These are phyloP conservation scores for Mesembrinibis cayennensis DNA, from an alignment of 2,113 vertebrate species.

Conservation along the genomic window DNA sequence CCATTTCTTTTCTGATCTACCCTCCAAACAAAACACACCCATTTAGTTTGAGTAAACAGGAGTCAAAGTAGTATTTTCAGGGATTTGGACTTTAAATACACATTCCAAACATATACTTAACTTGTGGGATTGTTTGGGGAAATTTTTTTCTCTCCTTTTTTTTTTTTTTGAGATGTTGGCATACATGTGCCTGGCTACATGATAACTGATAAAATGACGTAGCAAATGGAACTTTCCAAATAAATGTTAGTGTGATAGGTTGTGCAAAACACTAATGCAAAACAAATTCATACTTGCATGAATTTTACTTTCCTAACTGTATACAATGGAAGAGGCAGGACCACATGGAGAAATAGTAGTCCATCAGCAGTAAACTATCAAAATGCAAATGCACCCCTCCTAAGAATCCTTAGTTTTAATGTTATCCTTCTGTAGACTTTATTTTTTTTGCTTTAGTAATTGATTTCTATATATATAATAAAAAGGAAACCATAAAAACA, in stretches of 20 bases:
- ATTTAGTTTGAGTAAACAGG: not conserved
- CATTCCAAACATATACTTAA: not conserved
- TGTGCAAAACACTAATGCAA: not conserved
- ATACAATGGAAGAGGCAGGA: not conserved
- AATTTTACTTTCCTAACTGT: not conserved
- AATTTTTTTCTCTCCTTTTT: not conserved
- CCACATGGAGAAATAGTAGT: not conserved
- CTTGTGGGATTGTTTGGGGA: not conserved
- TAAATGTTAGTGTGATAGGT: not conserved
- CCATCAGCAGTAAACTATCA: not conserved
- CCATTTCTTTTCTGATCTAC: not conserved
- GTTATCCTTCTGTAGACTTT: not conserved
- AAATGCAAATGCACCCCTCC: rapidly evolving
- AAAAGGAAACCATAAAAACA: not conserved
- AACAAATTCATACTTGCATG: not conserved
- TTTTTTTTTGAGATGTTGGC: not conserved
- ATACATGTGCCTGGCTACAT: not conserved
- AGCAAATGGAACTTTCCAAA: not conserved
- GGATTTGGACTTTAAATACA: not conserved
- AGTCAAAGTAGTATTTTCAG: not conserved
- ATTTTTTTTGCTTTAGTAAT: not conserved
- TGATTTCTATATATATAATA: not conserved
- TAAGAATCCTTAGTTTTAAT: not conserved
- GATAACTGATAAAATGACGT: not conserved
- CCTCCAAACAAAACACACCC: not conserved